Evolutionary conservation across 2,888 invertebrate species (phyloP), one percentile per base, ranked within the genome.

Genomic region (Phyllotreta cruciferae): DNA sequence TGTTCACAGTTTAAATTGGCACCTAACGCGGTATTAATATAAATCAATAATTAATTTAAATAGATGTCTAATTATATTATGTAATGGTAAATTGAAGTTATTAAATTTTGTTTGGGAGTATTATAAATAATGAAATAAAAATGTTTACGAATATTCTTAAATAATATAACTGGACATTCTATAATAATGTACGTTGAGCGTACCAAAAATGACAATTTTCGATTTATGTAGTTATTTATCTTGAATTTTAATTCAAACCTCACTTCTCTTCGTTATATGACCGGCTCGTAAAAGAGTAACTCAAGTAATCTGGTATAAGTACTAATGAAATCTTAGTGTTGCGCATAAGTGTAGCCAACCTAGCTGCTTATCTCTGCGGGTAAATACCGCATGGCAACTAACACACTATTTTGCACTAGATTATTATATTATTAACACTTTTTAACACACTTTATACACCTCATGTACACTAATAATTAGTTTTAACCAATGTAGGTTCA

Each of bases 351-450:
- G 71, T 70, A 71, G 70, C 66, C 62, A 64, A 65, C 64, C 67
- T 72, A 72, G 72, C 69, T 70, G 71, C 71, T 73, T 73, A 53
- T 47, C 55, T 70, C 73, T 73, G 77, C 78, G 77, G 77, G 71
- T 67, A 55, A 71, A 73, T 72, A 78, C 78, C 77, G 80, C 80
- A 80, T 80, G 80, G 79, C 79, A 78, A 77, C 72, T 73, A 67
- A 74, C 73, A 74, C 72, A 56, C 66, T 54, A 66, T 68, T 62
- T 70, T 70, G 70, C 73, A 72, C 72, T 63, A 68, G 65, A 69
- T 69, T 66, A 11, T 66, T n/a, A 24, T 24, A 24, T 24, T 24
- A 24, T 66, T 68, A 61, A 73, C 70, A 74, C 71, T 70, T 68
- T 70, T 70, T 70, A 65, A 71, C 66, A 72, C 71, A 75, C 70